phyloP scores from a whole-genome alignment of 2,113 vertebrate genomes.

The Notechis scutatus region DNA sequence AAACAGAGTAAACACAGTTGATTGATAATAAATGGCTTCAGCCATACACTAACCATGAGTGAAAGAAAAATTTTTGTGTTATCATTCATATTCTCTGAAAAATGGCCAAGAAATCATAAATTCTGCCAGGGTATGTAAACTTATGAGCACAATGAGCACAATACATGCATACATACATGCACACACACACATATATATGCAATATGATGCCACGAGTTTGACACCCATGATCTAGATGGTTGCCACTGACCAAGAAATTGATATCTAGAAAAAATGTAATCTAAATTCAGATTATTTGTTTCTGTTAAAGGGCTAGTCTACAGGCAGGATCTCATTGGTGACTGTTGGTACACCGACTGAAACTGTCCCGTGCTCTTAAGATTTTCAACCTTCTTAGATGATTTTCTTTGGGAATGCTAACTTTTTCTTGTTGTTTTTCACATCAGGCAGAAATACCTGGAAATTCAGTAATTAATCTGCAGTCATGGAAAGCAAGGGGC shows the following conservation, averaged over 20 bases:
- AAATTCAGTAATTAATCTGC: conserved; percentile 51
- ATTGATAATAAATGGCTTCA: too few relatives aligned
- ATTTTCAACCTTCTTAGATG: accelerated
- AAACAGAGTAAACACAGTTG: too few relatives aligned
- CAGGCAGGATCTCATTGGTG: neutral
- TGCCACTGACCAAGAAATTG: neutral
- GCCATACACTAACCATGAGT: too few relatives aligned
- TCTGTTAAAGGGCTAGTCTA: neutral
- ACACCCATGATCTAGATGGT: neutral
- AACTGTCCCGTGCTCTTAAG: neutral
- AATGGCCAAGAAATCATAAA: too few relatives aligned
- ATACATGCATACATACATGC: too few relatives aligned
- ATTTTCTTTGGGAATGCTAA: neutral
- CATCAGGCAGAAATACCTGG: conserved; percentile 60
- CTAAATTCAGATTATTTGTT: neutral
- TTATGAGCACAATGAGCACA: too few relatives aligned
- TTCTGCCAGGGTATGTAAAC: too few relatives aligned
- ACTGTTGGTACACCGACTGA: neutral
- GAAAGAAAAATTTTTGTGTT: too few relatives aligned
- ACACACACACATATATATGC: too few relatives aligned
- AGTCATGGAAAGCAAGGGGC: conserved; percentile 91
- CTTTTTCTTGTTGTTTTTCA: conserved; percentile 4
- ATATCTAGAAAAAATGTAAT: neutral
- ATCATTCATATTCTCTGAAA: too few relatives aligned
- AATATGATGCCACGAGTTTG: neutral